These are phyloP conservation scores for Steinernema khuongi DNA, from an alignment of 1,140 invertebrate genomes.

Conservation along the genomic window DNA sequence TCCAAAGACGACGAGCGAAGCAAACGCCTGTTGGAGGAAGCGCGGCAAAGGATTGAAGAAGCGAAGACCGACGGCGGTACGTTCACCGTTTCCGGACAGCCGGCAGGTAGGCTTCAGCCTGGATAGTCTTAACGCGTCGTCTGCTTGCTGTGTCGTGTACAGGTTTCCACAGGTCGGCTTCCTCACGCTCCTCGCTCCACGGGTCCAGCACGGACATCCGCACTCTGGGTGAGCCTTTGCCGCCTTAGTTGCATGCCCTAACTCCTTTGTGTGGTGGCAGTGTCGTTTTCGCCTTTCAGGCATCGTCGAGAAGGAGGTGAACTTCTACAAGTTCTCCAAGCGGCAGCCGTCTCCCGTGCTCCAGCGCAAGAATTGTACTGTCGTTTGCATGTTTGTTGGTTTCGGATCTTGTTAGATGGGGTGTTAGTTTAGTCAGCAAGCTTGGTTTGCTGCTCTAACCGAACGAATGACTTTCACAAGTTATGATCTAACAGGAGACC, in stretches of 20 bases:
- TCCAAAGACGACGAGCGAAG: neutral
- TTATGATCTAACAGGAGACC: too few species aligned
- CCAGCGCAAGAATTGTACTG: neutral
- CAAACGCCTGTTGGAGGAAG: neutral
- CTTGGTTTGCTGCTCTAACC: too few species aligned
- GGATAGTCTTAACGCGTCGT: neutral
- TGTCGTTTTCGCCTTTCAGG: neutral
- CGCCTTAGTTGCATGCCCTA: slow-evolving; percentile 2
- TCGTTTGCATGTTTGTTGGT: slow-evolving; percentile 3
- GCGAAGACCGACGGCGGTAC: neutral
- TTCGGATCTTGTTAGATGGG: too few species aligned
- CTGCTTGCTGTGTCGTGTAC: neutral
- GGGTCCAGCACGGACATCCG: neutral
- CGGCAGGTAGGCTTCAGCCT: neutral
- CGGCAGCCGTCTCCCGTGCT: neutral
- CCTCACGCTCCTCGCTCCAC: neutral
- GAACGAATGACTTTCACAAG: too few species aligned
- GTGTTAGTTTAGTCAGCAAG: too few species aligned
- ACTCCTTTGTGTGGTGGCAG: neutral
- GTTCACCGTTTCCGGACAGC: neutral
- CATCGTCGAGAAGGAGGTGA: slow-evolving; percentile 9
- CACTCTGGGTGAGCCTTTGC: neutral
- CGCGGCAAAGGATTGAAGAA: neutral
- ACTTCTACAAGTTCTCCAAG: slow-evolving; percentile 2
- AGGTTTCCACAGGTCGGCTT: neutral